Evolutionary conservation across 2,888 invertebrate genomes (phyloP).

Genomic region (Monopis laevigella): DNA sequence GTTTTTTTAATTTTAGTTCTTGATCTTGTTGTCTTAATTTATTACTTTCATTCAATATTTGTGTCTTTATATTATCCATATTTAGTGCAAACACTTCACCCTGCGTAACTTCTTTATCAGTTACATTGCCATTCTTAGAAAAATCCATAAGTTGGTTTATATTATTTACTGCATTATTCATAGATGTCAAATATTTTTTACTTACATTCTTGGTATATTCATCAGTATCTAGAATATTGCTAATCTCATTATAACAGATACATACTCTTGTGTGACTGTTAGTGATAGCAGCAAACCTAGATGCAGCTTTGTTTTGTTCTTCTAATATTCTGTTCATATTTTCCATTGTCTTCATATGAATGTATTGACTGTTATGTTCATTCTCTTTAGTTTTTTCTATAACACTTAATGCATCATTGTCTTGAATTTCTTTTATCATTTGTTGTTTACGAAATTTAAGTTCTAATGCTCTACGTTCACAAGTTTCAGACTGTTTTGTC

Average conservation of each 20-base stretch:
- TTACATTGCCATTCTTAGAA: slow-evolving; percentile 46
- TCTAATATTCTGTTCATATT: slow-evolving; percentile 60
- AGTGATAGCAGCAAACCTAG: slow-evolving; percentile 62
- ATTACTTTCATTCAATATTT: slow-evolving; percentile 42
- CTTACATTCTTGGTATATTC: slow-evolving; percentile 42
- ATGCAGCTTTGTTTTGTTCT: slow-evolving; percentile 53
- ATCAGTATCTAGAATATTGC: slow-evolving; percentile 48
- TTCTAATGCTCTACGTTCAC: slow-evolving; percentile 44
- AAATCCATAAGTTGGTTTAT: slow-evolving; percentile 53
- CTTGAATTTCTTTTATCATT: slow-evolving; percentile 49
- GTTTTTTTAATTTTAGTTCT: slow-evolving; percentile 27
- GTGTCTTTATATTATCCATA: slow-evolving; percentile 53
- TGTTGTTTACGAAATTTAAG: slow-evolving; percentile 43
- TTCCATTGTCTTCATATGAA: slow-evolving; percentile 48
- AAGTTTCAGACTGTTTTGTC: slow-evolving; percentile 42
- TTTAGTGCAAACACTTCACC: slow-evolving; percentile 58
- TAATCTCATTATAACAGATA: slow-evolving; percentile 64
- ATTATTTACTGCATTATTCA: slow-evolving; percentile 45
- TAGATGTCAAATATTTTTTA: slow-evolving; percentile 44
- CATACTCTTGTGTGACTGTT: slow-evolving; percentile 67
- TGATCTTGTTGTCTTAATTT: slow-evolving; percentile 21
- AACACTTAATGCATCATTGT: slow-evolving; percentile 58
- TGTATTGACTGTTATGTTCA: slow-evolving; percentile 55
- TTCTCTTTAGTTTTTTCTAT: slow-evolving; percentile 51
- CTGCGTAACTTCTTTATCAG: slow-evolving; percentile 62